Base-by-base conservation (phyloP, 2,113 vertebrate genomes). In the Symphodus melops region DNA sequence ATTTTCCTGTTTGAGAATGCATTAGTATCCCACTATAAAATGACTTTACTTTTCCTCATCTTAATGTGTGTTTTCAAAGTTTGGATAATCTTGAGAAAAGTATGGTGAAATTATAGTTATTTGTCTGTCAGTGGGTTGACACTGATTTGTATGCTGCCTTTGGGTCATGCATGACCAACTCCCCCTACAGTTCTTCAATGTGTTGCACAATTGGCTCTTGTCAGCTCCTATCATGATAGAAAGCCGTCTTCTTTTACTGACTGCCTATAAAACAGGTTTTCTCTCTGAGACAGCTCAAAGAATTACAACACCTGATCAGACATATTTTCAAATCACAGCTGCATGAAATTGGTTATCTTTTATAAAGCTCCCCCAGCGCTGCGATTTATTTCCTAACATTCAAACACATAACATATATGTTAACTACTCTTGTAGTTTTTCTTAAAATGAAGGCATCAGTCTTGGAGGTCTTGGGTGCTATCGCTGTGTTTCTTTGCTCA, bases 401-500 rank as follows among this genome's bases (percentile, higher is more conserved):
- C 20, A 41, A 33, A 11, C 3, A 71, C 16, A 53, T 33, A n/a
- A 60, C 9, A 21, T 8, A 8, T 1, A 28, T 68, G 17, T 6
- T 12, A 64, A n/a, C 33, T 53, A 23, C 21, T 42, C 19, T 39
- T 54, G 37, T 14, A n/a, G 39, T 23, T 8, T 23, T 8, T 42
- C 41, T 55, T 68, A 17, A 17, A 48, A 16, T 4, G 51, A 8
- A 49, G 17, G 48, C 48, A n/a, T 64, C 44, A 42, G 21, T 60
- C 21, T 44, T 41, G 16, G 21, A 64, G 17, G 52, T 54, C n/a
- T 64, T 55, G 49, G 39, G 75, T 62, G 28, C 56, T 17, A 23
- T 17, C 21, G 54, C 53, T 13, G 20, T 49, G 23, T 64, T 68
- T 73, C 52, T 64, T 46, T 41, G 28, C 48, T 72, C 39, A 57